A percentile compares a stretch with the other conserved stretches of the same genome.
phyloP scores from a whole-genome alignment of 1,140 invertebrate species.

The Drosophila littoralis region DNA sequence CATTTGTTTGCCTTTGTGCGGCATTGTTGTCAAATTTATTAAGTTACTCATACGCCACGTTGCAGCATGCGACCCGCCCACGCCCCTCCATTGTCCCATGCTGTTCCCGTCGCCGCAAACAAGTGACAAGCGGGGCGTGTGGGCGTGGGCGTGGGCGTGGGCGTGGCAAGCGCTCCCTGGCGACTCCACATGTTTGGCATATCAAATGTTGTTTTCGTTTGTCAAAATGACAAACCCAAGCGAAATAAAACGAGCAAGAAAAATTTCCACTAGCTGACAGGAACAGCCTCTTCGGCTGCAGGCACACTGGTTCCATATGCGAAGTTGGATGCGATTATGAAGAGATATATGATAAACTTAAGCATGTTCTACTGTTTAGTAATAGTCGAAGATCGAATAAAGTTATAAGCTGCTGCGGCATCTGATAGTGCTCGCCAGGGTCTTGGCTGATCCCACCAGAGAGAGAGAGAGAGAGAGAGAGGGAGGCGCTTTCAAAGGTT shows the following conservation, averaged over 20 bases:
- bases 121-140: slow-evolving; percentile 39
- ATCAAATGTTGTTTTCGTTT: slow-evolving; percentile 66
- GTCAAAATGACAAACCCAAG: slow-evolving; percentile 58
- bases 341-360: too few species aligned
- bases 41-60: slow-evolving; percentile 77
- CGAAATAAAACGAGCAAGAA: slow-evolving; percentile 22
- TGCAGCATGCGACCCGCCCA: slow-evolving; percentile 7
- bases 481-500: too few species aligned
- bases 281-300: slow-evolving; percentile 11
- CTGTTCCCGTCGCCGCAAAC: slow-evolving; percentile 37
- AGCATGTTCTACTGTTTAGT: too few species aligned
- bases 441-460: too few species aligned
- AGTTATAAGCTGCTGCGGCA: too few species aligned
- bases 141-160: background rate
- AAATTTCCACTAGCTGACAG: slow-evolving; percentile 34
- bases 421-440: too few species aligned
- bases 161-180: slow-evolving; percentile 17
- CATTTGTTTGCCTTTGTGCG: slow-evolving; percentile 71
- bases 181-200: slow-evolving; percentile 52
- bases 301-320: slow-evolving; percentile 13
- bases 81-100: background rate
- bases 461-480: too few species aligned
- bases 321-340: background rate
- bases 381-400: too few species aligned
- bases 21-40: slow-evolving; percentile 81